Base-by-base conservation (phyloP, 2,797 vertebrate genomes). In the Antennarius maculatus region DNA sequence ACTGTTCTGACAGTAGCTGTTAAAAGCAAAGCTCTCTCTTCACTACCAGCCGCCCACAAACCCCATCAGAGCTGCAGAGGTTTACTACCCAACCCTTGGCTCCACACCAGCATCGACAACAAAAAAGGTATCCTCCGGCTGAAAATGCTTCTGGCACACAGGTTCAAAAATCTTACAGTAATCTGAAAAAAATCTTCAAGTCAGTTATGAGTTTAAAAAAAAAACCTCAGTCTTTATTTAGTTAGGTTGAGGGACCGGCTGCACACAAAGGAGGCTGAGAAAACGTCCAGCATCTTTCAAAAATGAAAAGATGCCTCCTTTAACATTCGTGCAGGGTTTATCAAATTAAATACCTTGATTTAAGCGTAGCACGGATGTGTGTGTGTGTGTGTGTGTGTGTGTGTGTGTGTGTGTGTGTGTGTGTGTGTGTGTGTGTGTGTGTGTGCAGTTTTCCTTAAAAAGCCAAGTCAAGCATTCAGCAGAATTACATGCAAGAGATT, bases 381-480 rank as follows among this genome's bases (percentile, higher is more conserved):
- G 47, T 15, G 29, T 56, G 47, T 34, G 51, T 27, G 50, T 29
- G 50, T 28, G 50, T 51, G 48, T 50, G 71, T 70, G 42, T 55
- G 42, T 61, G 6, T 45, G 51, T 52, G 52, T 48, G 56, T 54
- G 55, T 51, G 27, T 54, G 54, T 46, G 41, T n/a, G 52, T 48
- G 54, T 51, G 51, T 45, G n/a, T 34, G 45, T 28, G 49, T 9
- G 47, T 15, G 29, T 56, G 47, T 34, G 51, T 27, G 50, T 29
- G 50, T 28, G 50, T 51, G 48, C 48, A 45, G 66, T 61, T 79
- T 76, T 76, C 84, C 84, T 81, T 83, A 80, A 89, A 88, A 80
- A 81, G 86, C 61, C 84, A 76, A 72, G 81, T 80, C 82, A 84
- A 83, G 80, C 64, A 49, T 84, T 77, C 66, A 73, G 76, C 68